Evolutionary conservation across 2,113 vertebrate species (phyloP), one percentile per base, ranked within the genome.

Genomic region (Calidris pygmaea): DNA sequence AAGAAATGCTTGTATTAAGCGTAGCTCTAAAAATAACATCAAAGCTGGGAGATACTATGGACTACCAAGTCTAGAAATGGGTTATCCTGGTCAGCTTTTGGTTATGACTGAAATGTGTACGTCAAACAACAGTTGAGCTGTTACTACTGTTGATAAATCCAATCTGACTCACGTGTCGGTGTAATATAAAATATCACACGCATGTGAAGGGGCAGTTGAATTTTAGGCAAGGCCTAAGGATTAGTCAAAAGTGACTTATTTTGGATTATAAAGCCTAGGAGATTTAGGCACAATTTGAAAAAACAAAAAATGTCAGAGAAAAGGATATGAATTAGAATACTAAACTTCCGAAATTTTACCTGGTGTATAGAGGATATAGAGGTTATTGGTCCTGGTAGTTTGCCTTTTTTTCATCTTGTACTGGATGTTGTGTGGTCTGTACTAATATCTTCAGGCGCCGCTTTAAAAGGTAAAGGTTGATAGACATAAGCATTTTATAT

Each of bases 381-480:
- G 27, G 3, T 85, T 77, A 86, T 50, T 72, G 52, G 23, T 75
- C 26, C 37, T 59, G 34, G 53, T 72, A 53, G 12, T 68, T 81
- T 78, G 34, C 16, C 27, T 30, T 72, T n/a, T 55, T 50, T 65
- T 67, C 13, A 10, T 48, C 84, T 82, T 73, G 29, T 70, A 41
- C 24, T n/a, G n/a, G 20, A 27, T 77, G 32, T 72, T 70, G 22
- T 79, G 43, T 92, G 68, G 21, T 47, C 34, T 86, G 9, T 80
- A 81, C 89, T 94, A 95, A 85, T 73, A 73, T 66, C 72, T 94
- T 95, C 37, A 91, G 50, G 17, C 2, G 16, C 35, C 93, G 22
- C 66, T 92, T 35, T 75, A 48, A 60, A 95, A 93, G 45, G 37
- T 50, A 47, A 77, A 80, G 52, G 12, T 58, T 45, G 14, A 65